phyloP scores from a whole-genome alignment of 2,113 vertebrate genomes.

The Dromas ardeola region DNA sequence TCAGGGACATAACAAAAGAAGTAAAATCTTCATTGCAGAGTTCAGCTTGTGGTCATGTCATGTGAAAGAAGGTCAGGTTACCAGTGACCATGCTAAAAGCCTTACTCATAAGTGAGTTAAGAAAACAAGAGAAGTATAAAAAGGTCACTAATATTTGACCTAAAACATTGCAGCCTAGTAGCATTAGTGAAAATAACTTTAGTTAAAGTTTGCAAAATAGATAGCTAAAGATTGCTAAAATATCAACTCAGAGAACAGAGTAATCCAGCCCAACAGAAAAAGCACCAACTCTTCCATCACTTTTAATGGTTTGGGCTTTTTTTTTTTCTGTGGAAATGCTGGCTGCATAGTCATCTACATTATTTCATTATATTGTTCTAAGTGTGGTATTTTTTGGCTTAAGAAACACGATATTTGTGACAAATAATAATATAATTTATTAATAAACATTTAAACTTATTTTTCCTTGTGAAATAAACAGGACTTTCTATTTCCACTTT shows the following conservation, averaged over 20 bases:
- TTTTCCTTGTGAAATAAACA: not conserved
- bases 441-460: not conserved
- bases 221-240: not conserved
- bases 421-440: not conserved
- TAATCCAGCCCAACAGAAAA: not conserved
- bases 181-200: not conserved
- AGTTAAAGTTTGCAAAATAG: not conserved
- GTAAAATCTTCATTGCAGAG: constrained; percentile 31
- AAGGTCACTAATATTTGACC: not conserved
- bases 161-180: not conserved
- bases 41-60: constrained; percentile 65
- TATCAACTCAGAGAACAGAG: not conserved
- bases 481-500: not conserved
- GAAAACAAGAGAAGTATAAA: not conserved
- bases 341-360: not conserved
- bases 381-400: not conserved
- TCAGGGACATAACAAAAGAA: constrained; percentile 46
- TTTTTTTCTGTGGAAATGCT: not conserved
- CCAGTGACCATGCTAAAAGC: not conserved
- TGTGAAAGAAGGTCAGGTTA: not conserved
- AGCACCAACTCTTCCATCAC: accelerated
- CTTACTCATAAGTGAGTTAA: not conserved
- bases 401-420: not conserved
- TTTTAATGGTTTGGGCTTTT: not conserved
- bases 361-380: not conserved